Base-by-base conservation (phyloP, 2,888 invertebrate genomes). In the Peribatodes rhomboidaria region DNA sequence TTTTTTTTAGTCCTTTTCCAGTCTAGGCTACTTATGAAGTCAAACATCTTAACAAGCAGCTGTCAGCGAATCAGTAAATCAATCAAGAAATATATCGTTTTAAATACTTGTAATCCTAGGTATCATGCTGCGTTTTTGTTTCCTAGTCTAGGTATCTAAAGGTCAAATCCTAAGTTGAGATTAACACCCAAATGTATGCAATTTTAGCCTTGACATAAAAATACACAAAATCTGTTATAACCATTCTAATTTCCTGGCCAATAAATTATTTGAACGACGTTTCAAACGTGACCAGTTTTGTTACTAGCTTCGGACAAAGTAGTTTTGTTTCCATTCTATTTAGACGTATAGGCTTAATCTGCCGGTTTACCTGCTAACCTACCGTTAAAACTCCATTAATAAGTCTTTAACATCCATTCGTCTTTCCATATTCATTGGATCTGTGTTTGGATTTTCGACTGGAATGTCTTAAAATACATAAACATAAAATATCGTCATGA, bases 151-250 rank as follows among this genome's bases (percentile, higher is more conserved):
- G 8, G 35, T 11, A 31, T 33, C 59, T 33, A 68, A 68, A 68
- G 59, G 68, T 68, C 56, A 67, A 16, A 37, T 50, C 50, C 46
- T 59, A 52, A 53, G 56, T 59, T 41, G 50, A 68, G n/a, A 56
- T 59, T 54, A 47, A 37, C 13, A 35, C 35, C 35, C 35, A 55
- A 57, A 47, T 53, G 16, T 47, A 63, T 61, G 61, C 61, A 46
- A 35, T 58, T 58, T 46, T 53, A 39, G 47, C 66, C 69, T 66
- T 66, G 66, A 66, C 63, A 61, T 41, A 61, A 61, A 60, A 60
- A 57, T 44, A 54, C 20, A 54, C 35, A 33, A 61, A 47, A 18
- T 37, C 42, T 46, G 49, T 39, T 46, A n/a, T n/a, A 44, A 53
- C 27, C 37, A 46, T 54, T 46, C 54, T 27, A 42, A 33, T 55